A percentile compares a stretch with the other conserved stretches of the same genome.
phyloP scores from a whole-genome alignment of 2,888 invertebrate species.

The Zaprionus lineosus region DNA sequence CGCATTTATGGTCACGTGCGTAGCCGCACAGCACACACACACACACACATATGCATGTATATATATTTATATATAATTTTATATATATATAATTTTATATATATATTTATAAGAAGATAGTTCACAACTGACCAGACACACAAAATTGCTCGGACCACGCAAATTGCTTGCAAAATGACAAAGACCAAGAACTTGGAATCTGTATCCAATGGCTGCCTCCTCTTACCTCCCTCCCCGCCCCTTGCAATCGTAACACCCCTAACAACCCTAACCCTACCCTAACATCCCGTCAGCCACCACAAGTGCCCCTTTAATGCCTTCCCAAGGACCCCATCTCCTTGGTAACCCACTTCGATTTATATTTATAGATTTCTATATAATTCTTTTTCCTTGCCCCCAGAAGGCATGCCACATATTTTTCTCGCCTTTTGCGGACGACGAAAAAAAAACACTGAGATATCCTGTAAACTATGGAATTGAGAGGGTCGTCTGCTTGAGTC shows the following conservation, averaged over 20 bases:
- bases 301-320: too few relatives aligned
- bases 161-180: slow-evolving; percentile 44
- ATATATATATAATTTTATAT: not conserved
- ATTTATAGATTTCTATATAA: slow-evolving; percentile 22
- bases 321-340: too few relatives aligned
- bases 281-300: too few relatives aligned
- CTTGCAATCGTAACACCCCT: not conserved
- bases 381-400: not conserved
- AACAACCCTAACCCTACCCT: not conserved
- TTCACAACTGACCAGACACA: slow-evolving; percentile 51
- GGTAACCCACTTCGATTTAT: slow-evolving; percentile 21
- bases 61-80: not conserved
- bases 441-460: too few relatives aligned
- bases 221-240: not conserved
- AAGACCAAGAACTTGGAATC: slow-evolving; percentile 19
- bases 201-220: not conserved
- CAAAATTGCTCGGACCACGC: slow-evolving; percentile 20
- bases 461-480: too few relatives aligned
- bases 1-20: slow-evolving; percentile 77
- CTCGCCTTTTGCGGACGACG: not conserved
- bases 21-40: too few relatives aligned
- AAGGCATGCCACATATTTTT: slow-evolving; percentile 12
- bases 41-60: not conserved
- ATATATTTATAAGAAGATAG: not conserved
- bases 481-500: too few relatives aligned